These are phyloP conservation scores for Adelognathus sp. DNA, from an alignment of 2,888 invertebrate genomes.

Conservation along the genomic window DNA sequence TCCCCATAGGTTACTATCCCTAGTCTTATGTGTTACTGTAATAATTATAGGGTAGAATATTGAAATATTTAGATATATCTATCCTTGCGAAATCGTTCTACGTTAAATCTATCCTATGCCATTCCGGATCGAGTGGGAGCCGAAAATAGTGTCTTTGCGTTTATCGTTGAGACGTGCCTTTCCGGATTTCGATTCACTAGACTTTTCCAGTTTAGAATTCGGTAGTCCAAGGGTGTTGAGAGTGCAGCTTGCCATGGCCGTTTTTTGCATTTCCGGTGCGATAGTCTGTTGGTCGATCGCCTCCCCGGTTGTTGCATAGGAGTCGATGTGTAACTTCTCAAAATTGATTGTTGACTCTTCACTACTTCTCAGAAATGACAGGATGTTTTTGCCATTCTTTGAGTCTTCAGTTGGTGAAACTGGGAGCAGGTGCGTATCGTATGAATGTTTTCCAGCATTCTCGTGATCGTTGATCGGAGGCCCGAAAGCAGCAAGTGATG, in stretches of 20 bases:
- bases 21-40: too few species aligned
- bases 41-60: too few species aligned
- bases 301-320: not conserved
- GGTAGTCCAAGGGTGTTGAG: too few species aligned
- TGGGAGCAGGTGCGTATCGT: not conserved
- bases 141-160: not conserved
- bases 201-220: too few species aligned
- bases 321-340: not conserved
- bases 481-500: not conserved
- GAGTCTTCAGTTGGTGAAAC: not conserved
- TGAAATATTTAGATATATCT: too few species aligned
- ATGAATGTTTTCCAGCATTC: not conserved
- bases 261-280: not conserved
- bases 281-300: not conserved
- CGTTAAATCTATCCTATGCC: not conserved
- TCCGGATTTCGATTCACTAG: too few species aligned
- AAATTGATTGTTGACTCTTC: not conserved
- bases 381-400: not conserved
- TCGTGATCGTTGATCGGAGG: not conserved
- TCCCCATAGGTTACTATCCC: too few species aligned
- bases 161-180: not conserved
- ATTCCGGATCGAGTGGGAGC: not conserved
- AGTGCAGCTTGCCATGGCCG: too few species aligned
- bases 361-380: not conserved
- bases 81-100: too few species aligned